Evolutionary conservation across 2,888 invertebrate genomes (phyloP).

Genomic region (Phortica okadai): DNA sequence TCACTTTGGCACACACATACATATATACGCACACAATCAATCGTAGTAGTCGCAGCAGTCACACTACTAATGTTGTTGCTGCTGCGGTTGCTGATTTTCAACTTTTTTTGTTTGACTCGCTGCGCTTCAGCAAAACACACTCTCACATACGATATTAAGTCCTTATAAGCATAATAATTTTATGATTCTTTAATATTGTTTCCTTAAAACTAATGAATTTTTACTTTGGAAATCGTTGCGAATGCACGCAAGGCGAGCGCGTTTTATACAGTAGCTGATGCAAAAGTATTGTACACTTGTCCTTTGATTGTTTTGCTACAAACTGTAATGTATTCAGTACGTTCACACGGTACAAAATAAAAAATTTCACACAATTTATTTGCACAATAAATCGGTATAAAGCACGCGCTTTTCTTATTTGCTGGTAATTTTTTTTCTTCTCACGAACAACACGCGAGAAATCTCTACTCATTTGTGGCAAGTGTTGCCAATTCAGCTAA

Average conservation of each 20-base stretch:
- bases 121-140: slow-evolving; percentile 30
- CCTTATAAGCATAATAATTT: slow-evolving; percentile 20
- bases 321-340: too few relatives aligned
- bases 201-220: not conserved
- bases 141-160: slow-evolving; percentile 39
- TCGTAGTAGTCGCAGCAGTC: not conserved
- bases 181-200: not conserved
- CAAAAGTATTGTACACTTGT: not conserved
- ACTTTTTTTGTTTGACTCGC: not conserved
- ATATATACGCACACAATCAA: slow-evolving; percentile 31
- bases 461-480: too few relatives aligned
- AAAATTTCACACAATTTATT: too few relatives aligned
- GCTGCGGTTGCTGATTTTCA: slow-evolving; percentile 11
- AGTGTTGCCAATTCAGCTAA: too few relatives aligned
- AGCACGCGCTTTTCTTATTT: too few relatives aligned
- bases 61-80: not conserved
- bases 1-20: slow-evolving; percentile 35
- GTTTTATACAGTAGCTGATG: not conserved
- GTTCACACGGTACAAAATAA: too few relatives aligned
- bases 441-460: too few relatives aligned
- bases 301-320: too few relatives aligned
- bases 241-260: slow-evolving; percentile 5
- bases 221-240: slow-evolving; percentile 3
- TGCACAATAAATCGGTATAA: too few relatives aligned
- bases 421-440: too few relatives aligned